These are phyloP conservation scores for Autographa gamma DNA, from an alignment of 2,888 invertebrate genomes.

Conservation along the genomic window DNA sequence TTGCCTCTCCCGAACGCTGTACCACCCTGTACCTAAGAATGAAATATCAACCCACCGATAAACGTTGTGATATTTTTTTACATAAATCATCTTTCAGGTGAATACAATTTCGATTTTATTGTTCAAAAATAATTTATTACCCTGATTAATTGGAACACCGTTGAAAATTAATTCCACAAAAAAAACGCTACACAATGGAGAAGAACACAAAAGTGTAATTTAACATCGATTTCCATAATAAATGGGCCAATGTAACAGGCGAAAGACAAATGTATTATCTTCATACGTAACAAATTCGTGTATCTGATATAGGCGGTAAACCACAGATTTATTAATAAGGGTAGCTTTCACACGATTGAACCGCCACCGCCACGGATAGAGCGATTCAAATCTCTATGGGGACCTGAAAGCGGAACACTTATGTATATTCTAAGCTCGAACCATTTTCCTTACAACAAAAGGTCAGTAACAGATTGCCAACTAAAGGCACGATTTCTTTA, in stretches of 20 bases:
- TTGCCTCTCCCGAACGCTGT: too few relatives aligned
- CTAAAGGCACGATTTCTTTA: neutral
- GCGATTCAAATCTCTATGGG: slow-evolving; percentile 6
- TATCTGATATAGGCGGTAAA: slow-evolving; percentile 11
- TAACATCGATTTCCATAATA: slow-evolving; percentile 59
- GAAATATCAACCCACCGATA: neutral
- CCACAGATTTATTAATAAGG: slow-evolving; percentile 42
- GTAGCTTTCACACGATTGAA: slow-evolving; percentile 37
- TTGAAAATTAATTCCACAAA: slow-evolving; percentile 47
- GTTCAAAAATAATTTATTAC: slow-evolving; percentile 34
- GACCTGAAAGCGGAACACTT: slow-evolving; percentile 8
- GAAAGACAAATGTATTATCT: slow-evolving; percentile 58
- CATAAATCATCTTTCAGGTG: neutral
- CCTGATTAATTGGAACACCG: slow-evolving; percentile 31
- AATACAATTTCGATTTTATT: slow-evolving; percentile 9
- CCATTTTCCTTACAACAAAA: slow-evolving; percentile 11
- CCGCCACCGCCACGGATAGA: neutral
- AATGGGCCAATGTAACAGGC: slow-evolving; percentile 55
- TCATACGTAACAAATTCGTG: slow-evolving; percentile 34
- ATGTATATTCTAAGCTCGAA: slow-evolving; percentile 6
- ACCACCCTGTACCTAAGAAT: neutral
- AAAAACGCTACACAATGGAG: slow-evolving; percentile 31
- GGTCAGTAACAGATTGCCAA: neutral
- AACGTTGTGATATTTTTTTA: slow-evolving; percentile 1
- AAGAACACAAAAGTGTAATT: slow-evolving; percentile 52